Evolutionary conservation across 2,113 vertebrate species (phyloP).

Genomic region (Todiramphus saurophagus): DNA sequence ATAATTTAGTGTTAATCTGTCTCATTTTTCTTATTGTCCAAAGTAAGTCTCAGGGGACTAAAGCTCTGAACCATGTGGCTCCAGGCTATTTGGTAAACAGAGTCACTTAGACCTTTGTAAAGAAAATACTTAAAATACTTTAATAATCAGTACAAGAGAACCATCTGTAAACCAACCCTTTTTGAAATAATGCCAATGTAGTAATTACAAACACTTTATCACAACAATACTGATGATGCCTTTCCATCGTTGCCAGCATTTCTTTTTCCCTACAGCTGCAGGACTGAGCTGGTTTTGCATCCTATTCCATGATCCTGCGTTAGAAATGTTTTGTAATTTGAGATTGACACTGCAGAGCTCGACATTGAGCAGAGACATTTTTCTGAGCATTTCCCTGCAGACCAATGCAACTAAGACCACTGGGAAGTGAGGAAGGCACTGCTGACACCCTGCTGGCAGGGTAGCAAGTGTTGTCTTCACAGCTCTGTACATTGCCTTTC

Average conservation of each 20-base stretch:
- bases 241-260: background rate
- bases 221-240: background rate
- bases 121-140: constrained; percentile 39
- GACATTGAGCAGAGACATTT: background rate
- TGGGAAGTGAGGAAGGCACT: background rate
- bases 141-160: background rate
- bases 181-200: background rate
- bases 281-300: background rate
- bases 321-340: background rate
- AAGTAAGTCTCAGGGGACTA: background rate
- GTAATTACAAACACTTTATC: background rate
- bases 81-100: constrained; percentile 4
- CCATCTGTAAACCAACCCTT: background rate
- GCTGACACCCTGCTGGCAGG: background rate
- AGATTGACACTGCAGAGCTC: background rate
- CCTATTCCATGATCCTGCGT: background rate
- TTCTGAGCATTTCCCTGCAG: background rate
- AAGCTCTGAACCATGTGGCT: background rate
- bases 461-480: background rate
- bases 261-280: background rate
- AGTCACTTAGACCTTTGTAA: background rate
- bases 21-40: background rate
- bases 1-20: background rate
- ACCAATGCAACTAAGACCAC: background rate
- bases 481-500: background rate